Percentiles rank a stretch among this genome's conserved stretches.
Evolutionary conservation across 1,140 invertebrate genomes (phyloP).

Genomic region (Carposina sasakii): DNA sequence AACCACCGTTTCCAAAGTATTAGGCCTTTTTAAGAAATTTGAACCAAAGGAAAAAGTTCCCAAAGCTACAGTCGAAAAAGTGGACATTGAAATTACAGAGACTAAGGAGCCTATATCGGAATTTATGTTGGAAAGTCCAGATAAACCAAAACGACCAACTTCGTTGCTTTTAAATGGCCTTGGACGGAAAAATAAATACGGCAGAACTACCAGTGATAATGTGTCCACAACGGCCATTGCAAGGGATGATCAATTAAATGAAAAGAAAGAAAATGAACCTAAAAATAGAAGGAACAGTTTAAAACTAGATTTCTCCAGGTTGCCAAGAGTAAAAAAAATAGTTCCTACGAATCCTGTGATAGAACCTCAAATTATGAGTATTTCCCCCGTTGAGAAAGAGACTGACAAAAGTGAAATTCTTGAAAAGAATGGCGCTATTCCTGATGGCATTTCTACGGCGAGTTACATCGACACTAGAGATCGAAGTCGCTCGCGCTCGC

Average conservation of each 20-base stretch:
- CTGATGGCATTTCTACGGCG: no score
- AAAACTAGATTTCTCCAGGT: constrained; percentile 79
- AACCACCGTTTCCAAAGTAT: constrained; percentile 77
- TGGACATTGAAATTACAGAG: constrained; percentile 25
- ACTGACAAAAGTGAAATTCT: constrained; percentile 46
- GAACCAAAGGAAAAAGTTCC: constrained; percentile 62
- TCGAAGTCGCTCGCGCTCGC: constrained; percentile 57
- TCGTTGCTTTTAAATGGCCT: constrained; percentile 66
- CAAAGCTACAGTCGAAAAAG: constrained; percentile 39
- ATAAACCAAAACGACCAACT: constrained; percentile 65
- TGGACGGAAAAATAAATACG: constrained; percentile 56
- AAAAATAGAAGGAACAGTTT: constrained; percentile 72
- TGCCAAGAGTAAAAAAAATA: constrained; percentile 73
- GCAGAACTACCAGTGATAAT: constrained; percentile 49
- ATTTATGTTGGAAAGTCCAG: constrained; percentile 25
- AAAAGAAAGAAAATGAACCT: constrained; percentile 50
- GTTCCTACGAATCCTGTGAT: constrained; percentile 70
- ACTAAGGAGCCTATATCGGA: constrained; percentile 29
- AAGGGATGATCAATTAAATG: constrained; percentile 33
- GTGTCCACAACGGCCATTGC: constrained; percentile 33
- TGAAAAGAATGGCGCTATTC: constrained; percentile 58
- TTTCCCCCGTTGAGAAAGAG: constrained; percentile 46
- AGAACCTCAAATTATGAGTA: constrained; percentile 61
- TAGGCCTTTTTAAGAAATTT: constrained; percentile 82
- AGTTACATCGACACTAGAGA: constrained; percentile 29